Conservation (phyloP, 1,140 invertebrate species). For the Calliphora vicina region DNA sequence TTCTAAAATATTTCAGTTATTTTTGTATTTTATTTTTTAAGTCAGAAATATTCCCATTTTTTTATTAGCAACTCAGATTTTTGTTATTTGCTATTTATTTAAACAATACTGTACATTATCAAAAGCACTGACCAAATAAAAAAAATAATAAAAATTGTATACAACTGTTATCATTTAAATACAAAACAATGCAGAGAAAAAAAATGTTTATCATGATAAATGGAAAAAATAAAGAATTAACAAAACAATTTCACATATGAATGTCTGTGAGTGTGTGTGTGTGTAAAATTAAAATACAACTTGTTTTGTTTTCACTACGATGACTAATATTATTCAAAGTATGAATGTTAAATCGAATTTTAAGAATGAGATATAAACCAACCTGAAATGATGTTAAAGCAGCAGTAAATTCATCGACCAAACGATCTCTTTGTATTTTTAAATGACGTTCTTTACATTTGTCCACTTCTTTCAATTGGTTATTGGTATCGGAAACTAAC, state of each 20-base stretch:
- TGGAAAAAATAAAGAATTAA: neutral
- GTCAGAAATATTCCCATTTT: too few relatives aligned
- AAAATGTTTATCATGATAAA: slow-evolving; percentile 3
- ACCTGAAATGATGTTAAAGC: slow-evolving; percentile 91
- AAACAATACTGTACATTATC: too few relatives aligned
- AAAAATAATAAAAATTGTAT: neutral
- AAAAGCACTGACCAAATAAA: neutral
- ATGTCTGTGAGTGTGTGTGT: too few relatives aligned
- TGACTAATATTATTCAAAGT: neutral
- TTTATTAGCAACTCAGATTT: too few relatives aligned
- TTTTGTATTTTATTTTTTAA: too few relatives aligned
- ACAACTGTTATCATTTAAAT: neutral
- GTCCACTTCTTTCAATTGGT: slow-evolving; percentile 77
- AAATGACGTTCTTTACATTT: slow-evolving; percentile 76
- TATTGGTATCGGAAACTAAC: slow-evolving; percentile 92
- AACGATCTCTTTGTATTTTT: slow-evolving; percentile 89
- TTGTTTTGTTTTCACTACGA: neutral
- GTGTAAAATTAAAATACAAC: neutral
- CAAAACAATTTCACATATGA: neutral
- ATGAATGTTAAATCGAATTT: neutral
- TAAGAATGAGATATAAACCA: slow-evolving; percentile 24
- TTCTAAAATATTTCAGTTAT: too few relatives aligned
- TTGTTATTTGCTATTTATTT: too few relatives aligned
- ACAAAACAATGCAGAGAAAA: neutral
- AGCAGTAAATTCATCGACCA: slow-evolving; percentile 93